Conservation (phyloP, 2,888 invertebrate genomes). For the Lasioglossum vierecki region DNA sequence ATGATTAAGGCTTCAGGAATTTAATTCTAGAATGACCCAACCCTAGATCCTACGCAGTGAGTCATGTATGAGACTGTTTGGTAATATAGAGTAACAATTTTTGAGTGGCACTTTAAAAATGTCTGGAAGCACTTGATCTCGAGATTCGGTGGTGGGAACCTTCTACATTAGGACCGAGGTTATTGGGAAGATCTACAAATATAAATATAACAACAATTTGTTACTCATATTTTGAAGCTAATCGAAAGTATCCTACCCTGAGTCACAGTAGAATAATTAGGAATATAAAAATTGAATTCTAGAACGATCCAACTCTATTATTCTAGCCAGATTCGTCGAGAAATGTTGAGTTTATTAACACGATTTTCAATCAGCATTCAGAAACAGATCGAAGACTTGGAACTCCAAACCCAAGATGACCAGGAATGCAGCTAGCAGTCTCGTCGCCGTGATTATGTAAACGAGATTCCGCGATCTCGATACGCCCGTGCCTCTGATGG, state of each 20-base stretch:
- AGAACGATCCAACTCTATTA: too few species aligned
- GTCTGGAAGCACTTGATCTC: neutral
- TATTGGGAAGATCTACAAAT: too few species aligned
- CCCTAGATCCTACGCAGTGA: neutral
- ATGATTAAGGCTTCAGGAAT: neutral
- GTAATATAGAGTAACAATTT: neutral
- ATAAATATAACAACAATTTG: too few species aligned
- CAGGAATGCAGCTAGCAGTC: neutral
- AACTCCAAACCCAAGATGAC: neutral
- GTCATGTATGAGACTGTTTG: neutral
- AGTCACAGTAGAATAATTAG: neutral
- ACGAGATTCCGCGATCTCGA: slow-evolving; percentile 4
- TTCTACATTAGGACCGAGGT: neutral
- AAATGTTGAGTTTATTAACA: neutral
- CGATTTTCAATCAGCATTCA: neutral
- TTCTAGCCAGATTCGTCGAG: neutral
- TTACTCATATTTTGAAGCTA: too few species aligned
- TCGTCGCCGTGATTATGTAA: neutral
- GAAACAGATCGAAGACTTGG: neutral
- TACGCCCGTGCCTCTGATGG: slow-evolving; percentile 11
- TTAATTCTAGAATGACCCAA: neutral
- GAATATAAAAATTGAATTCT: neutral
- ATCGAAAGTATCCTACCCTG: too few species aligned
- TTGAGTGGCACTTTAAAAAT: neutral
- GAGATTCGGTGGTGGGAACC: neutral